These are phyloP conservation scores for Bos javanicus DNA, from an alignment of 2,113 vertebrate genomes.

Conservation along the genomic window DNA sequence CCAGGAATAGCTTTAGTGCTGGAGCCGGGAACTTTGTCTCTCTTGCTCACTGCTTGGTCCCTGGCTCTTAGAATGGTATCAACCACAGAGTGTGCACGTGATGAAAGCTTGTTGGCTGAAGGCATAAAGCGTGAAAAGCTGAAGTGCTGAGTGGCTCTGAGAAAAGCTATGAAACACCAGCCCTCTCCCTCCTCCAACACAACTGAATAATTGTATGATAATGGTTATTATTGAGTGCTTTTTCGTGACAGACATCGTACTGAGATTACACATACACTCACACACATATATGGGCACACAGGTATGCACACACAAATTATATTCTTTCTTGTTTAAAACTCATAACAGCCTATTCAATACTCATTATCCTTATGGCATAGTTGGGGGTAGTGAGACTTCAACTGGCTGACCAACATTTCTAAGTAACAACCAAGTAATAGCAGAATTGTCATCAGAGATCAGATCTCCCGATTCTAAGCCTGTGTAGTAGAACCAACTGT, in stretches of 20 bases:
- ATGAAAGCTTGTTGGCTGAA: conserved; percentile 22
- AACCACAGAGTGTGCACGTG: not conserved
- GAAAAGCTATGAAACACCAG: not conserved
- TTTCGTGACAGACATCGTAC: not conserved
- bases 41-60: conserved; percentile 25
- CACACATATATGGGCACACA: not conserved
- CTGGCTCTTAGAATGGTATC: not conserved
- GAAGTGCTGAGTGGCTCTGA: not conserved
- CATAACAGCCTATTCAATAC: not conserved
- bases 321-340: not conserved
- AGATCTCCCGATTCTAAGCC: not conserved
- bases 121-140: not conserved
- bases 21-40: not conserved
- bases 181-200: accelerated
- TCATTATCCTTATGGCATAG: not conserved
- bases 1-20: conserved; percentile 24
- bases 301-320: not conserved
- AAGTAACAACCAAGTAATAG: not conserved
- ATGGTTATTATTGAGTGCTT: not conserved
- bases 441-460: not conserved
- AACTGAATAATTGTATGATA: not conserved
- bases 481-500: not conserved
- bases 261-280: not conserved
- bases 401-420: not conserved
- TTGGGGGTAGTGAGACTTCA: not conserved